Percentiles rank a stretch among this genome's conserved stretches.
Evolutionary conservation across 1,140 invertebrate genomes (phyloP).

Genomic region (Anoplophora glabripennis): DNA sequence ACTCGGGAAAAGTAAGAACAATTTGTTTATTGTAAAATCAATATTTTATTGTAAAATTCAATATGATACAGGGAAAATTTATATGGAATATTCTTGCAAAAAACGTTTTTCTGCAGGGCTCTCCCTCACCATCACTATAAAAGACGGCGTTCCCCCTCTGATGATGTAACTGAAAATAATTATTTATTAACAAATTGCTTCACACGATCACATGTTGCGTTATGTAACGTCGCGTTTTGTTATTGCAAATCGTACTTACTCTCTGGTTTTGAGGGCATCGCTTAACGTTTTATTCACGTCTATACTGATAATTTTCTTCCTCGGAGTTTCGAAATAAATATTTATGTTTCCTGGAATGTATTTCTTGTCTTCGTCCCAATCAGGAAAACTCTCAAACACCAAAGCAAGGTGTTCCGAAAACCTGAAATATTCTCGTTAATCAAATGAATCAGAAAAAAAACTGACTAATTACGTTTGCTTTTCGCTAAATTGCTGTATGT

Average conservation of each 20-base stretch:
- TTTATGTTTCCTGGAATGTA: slow-evolving; percentile 67
- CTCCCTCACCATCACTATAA: slow-evolving; percentile 40
- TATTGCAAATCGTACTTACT: slow-evolving; percentile 51
- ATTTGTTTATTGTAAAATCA: too few species aligned
- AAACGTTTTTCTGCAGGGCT: slow-evolving; percentile 39
- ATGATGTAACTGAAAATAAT: slow-evolving; percentile 40
- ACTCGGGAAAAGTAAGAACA: too few species aligned
- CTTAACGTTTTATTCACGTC: slow-evolving; percentile 58
- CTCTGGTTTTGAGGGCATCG: slow-evolving; percentile 62
- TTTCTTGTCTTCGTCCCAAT: slow-evolving; percentile 71
- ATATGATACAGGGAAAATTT: too few species aligned
- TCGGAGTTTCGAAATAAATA: slow-evolving; percentile 79
- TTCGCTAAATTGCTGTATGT: slow-evolving; percentile 72
- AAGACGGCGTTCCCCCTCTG: slow-evolving; percentile 41
- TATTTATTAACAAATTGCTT: slow-evolving; percentile 18
- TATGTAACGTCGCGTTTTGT: too few species aligned
- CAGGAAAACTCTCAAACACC: slow-evolving; percentile 68
- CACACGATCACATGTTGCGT: too few species aligned
- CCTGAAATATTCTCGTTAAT: slow-evolving; percentile 49
- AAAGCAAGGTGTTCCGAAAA: slow-evolving; percentile 69
- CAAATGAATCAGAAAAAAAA: neutral
- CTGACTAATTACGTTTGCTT: slow-evolving; percentile 57
- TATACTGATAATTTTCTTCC: slow-evolving; percentile 62
- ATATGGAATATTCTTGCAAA: slow-evolving; percentile 16
- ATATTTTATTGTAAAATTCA: too few species aligned